Evolutionary conservation across 2,113 vertebrate species (phyloP).

Genomic region (Heterotis niloticus): DNA sequence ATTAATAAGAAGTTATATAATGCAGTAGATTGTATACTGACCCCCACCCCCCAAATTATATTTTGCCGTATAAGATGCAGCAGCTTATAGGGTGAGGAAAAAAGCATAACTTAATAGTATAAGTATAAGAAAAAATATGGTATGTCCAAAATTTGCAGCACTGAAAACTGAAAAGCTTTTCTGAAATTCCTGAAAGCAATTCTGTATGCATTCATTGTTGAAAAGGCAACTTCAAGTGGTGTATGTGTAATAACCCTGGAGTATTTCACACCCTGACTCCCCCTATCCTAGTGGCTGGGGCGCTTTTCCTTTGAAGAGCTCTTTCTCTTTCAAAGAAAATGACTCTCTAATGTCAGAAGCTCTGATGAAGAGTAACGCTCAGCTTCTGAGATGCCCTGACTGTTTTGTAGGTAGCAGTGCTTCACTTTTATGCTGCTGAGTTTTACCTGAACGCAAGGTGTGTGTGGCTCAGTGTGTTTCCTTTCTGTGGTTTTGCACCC

Average conservation of each 20-base stretch:
- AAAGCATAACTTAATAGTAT: background rate
- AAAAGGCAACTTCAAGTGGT: background rate
- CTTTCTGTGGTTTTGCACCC: background rate
- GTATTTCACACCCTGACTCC: background rate
- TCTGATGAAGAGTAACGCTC: slow-evolving; percentile 3
- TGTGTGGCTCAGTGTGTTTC: background rate
- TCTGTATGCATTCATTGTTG: background rate
- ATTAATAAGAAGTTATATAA: too few relatives aligned
- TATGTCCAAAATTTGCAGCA: background rate
- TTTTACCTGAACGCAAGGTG: background rate
- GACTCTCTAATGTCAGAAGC: background rate
- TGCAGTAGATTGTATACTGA: background rate
- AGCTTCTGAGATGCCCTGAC: background rate
- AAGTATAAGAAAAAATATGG: background rate
- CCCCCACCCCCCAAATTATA: too few relatives aligned
- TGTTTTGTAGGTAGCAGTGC: background rate
- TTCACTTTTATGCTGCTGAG: background rate
- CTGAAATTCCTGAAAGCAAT: slow-evolving; percentile 7
- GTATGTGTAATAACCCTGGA: background rate
- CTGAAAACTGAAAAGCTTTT: too few relatives aligned
- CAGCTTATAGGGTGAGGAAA: background rate
- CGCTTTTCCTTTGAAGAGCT: too few relatives aligned
- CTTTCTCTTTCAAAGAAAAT: too few relatives aligned
- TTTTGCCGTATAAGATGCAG: background rate
- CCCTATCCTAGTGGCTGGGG: too few relatives aligned